Evolutionary conservation across 2,797 vertebrate species (phyloP).

Genomic region (Chromis chromis): DNA sequence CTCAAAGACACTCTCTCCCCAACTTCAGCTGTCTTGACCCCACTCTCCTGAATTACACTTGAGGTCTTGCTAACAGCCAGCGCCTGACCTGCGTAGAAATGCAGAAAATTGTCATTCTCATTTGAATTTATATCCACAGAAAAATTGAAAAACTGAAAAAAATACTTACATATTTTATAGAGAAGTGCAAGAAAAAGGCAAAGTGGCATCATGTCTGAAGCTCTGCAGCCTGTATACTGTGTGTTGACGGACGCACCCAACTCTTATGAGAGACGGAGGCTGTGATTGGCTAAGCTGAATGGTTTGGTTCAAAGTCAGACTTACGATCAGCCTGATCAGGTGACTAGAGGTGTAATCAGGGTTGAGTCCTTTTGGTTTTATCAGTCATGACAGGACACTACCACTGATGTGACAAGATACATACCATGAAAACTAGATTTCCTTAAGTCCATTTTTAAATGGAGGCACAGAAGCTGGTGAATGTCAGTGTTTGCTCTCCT

Average conservation of each 20-base stretch:
- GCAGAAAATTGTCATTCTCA: fast-evolving
- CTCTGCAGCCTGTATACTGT: conserved; percentile 22
- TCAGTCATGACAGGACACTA: not conserved
- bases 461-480: not conserved
- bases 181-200: conserved; percentile 38
- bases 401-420: not conserved
- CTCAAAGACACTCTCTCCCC: conserved; percentile 54
- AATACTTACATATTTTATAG: conserved; percentile 55
- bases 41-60: conserved; percentile 32
- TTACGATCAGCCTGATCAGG: conserved; percentile 13
- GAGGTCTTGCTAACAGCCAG: not conserved
- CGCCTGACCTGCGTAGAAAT: conserved; percentile 35
- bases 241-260: not conserved
- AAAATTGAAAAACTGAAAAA: not conserved
- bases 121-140: not conserved
- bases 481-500: not conserved
- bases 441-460: not conserved
- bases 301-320: conserved; percentile 11
- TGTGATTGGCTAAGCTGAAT: conserved; percentile 61
- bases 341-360: conserved; percentile 9
- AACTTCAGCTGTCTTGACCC: conserved; percentile 37
- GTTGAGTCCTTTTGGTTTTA: not conserved
- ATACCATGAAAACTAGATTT: not conserved
- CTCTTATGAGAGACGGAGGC: conserved; percentile 42
- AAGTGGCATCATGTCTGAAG: conserved; percentile 41